These are phyloP conservation scores for Poecilia wingei DNA, from an alignment of 2,797 vertebrate genomes.

Conservation along the genomic window DNA sequence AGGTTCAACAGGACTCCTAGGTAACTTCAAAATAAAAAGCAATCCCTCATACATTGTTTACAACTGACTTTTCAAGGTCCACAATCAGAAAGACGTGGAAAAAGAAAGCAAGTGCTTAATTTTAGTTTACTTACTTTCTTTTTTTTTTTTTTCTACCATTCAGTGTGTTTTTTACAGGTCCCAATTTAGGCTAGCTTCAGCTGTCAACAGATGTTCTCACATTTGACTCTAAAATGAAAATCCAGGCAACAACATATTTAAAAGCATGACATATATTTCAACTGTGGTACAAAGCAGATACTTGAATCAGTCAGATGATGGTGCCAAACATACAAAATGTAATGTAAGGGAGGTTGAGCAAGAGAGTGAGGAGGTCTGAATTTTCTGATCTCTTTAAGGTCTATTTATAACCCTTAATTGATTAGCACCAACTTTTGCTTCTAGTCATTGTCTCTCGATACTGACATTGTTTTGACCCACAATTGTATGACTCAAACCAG, in stretches of 20 bases:
- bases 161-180: not conserved
- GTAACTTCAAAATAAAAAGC: not conserved
- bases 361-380: not conserved
- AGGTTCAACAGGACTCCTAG: not conserved
- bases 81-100: not conserved
- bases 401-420: not conserved
- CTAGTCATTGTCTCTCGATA: not conserved
- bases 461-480: not conserved
- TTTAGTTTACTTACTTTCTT: not conserved
- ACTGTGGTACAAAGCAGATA: not conserved
- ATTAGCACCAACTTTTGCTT: not conserved
- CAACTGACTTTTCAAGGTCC: not conserved
- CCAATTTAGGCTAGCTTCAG: not conserved
- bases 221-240: not conserved
- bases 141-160: not conserved
- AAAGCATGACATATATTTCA: not conserved
- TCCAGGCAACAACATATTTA: not conserved
- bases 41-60: not conserved
- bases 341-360: not conserved
- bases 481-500: not conserved
- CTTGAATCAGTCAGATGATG: not conserved
- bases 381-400: not conserved
- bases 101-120: not conserved
- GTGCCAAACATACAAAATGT: not conserved
- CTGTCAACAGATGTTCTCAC: not conserved